Base-by-base conservation (phyloP, 2,113 vertebrate species). In the Ptychochromis oligacanthus region DNA sequence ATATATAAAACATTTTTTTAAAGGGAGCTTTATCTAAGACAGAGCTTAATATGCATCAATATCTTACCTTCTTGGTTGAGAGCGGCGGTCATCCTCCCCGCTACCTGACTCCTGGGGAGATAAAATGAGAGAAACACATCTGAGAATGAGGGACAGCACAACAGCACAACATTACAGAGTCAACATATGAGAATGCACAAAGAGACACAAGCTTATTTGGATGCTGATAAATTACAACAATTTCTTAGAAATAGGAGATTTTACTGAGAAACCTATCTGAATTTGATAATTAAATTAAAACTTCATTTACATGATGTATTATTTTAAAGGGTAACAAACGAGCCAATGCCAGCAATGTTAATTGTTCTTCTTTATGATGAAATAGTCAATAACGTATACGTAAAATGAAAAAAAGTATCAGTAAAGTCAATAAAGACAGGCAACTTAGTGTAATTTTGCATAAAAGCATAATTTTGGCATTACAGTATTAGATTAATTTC, bases 21-120 rank as follows among this genome's bases (percentile, higher is more conserved):
- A n/a, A n/a, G n/a, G n/a, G 12, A 14, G 38, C 4, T 64, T 77
- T 14, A 43, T 43, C 40, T 55, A 5, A 85, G 46, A 79, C 24
- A n/a, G 56, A 67, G 65, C 52, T 43, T 6, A 26, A 26, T 10
- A 60, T 55, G 2, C 17, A 7, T 55, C 13, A 14, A n/a, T 86
- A 38, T 91, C 94, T 90, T 96, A 99, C 98, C 98, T 99, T 90
- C 98, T 96, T 61, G 97, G 97, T 91, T 99, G 98, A 88, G 97
- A 99, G 72, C 98, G 96, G 70, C 97, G 97, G 90, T 99, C 97
- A 85, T 99, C 98, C 82, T 99, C 98, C 91, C 97, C 98, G 34
- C 98, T 99, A 94, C 98, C 98, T 83, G 97, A 98, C 96, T 99
- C 98, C 98, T 99, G 80, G 28, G 20, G 72, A 70, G 28, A 84